phyloP scores from a whole-genome alignment of 2,113 vertebrate genomes.

The Echinops telfairi region DNA sequence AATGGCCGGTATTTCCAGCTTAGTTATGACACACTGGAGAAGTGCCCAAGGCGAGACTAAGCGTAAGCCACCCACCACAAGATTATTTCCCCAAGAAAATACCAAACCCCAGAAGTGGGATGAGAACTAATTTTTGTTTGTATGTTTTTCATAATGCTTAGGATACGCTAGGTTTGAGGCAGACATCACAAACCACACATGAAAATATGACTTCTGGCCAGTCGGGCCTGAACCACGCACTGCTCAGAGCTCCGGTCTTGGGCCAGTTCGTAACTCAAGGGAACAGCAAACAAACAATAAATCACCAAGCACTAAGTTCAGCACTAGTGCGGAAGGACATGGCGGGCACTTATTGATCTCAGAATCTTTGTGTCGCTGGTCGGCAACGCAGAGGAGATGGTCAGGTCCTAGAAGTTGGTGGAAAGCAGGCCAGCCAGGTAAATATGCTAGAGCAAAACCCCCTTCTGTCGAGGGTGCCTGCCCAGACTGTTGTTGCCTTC shows the following conservation, averaged over 20 bases:
- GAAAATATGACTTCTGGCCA: background rate
- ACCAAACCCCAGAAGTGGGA: background rate
- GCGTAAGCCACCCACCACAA: background rate
- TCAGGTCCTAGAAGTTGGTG: background rate
- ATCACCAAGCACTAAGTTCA: background rate
- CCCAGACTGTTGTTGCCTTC: background rate
- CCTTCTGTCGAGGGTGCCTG: background rate
- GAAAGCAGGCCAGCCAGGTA: background rate
- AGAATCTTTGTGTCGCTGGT: background rate
- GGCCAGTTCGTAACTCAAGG: background rate
- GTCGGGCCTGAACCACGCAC: background rate
- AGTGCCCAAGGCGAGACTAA: background rate
- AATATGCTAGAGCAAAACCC: background rate
- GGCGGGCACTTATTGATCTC: background rate
- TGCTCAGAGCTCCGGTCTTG: background rate
- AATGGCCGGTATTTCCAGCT: background rate
- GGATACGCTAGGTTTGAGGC: background rate
- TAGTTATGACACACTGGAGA: background rate
- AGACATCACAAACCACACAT: slow-evolving; percentile 1
- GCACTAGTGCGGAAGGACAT: background rate
- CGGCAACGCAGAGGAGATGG: background rate
- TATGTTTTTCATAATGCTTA: background rate
- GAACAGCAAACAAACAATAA: background rate
- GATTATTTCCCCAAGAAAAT: slow-evolving; percentile 28
- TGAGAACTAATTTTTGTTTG: slow-evolving; percentile 23